Evolutionary conservation across 2,113 vertebrate species (phyloP), one percentile per base, ranked within the genome.

Genomic region (Trochalopteron elliotii): DNA sequence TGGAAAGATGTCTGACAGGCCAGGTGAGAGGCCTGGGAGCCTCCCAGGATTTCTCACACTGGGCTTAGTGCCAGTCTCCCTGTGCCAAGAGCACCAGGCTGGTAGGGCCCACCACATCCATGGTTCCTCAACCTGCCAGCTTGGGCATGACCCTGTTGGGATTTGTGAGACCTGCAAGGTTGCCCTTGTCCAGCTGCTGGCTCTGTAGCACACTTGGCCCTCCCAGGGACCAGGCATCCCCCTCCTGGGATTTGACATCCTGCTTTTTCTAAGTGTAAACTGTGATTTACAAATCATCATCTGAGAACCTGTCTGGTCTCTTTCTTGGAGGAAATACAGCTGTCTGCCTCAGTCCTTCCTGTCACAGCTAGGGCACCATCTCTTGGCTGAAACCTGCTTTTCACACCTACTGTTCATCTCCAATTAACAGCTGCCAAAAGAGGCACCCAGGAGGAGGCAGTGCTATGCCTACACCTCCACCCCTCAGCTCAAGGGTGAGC

Each of bases 21-120:
- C 74, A 77, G 35, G 39, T 21, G 78, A 77, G 70, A 78, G 22
- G 39, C 24, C 60, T 55, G 21, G 50, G 50, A 65, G 30, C 50
- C 50, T 45, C 67, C 21, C 8, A 31, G 4, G 18, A 33, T 65
- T 74, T 57, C 60, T 65, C 0, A 5, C 11, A 7, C 0, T 35
- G 49, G 53, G 49, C 49, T n/a, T 5, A 23, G 63, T 56, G 47
- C 27, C 44, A 17, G 18, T 47, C 6, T 25, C 37, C 30, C 28
- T 33, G 45, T 23, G 19, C 45, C 74, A 77, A 7, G 30, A 55
- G 4, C 19, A 50, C 40, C 45, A 27, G 27, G 72, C n/a, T 67
- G 1, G 2, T 7, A 30, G 44, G 49, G 35, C 20, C 30, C 87
- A 52, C 33, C 39, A 13, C 33, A 11, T 22, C 77, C 76, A 47